Evolutionary conservation across 2,797 vertebrate species (phyloP).

Genomic region (Argyrosomus regius): DNA sequence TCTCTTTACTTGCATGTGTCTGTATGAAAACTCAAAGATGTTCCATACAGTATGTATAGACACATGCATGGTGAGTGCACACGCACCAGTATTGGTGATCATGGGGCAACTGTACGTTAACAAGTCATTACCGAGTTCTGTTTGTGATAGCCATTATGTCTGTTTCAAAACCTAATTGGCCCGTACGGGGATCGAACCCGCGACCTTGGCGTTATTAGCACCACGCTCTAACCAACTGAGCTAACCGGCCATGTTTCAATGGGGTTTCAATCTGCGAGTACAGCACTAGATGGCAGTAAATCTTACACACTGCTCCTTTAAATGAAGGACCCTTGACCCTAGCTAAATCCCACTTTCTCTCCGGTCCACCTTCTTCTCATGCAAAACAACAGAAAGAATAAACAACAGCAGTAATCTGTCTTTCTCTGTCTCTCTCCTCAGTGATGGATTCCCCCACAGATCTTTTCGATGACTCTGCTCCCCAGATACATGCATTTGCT

Average conservation of each 20-base stretch:
- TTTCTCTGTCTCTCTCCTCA: constrained; percentile 58
- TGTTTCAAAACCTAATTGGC: constrained; percentile 23
- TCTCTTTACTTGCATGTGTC: too few species aligned
- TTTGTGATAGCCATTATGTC: too few species aligned
- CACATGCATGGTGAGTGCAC: too few species aligned
- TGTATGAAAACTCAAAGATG: too few species aligned
- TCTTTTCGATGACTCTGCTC: constrained; percentile 79
- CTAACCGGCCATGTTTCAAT: constrained; percentile 52
- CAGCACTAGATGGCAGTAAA: too few species aligned
- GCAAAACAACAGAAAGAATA: neutral
- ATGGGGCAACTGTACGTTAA: too few species aligned
- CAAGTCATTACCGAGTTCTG: too few species aligned
- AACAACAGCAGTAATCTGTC: neutral
- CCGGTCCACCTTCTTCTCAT: neutral
- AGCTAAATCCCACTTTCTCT: neutral
- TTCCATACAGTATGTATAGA: too few species aligned
- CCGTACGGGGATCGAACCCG: constrained; percentile 73
- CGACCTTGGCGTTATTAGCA: constrained; percentile 84
- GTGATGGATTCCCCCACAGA: constrained; percentile 85
- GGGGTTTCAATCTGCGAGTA: too few species aligned
- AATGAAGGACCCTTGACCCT: neutral
- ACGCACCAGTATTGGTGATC: too few species aligned
- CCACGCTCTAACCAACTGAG: constrained; percentile 82
- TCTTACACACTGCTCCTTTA: too few species aligned
- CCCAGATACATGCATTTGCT: constrained; percentile 77